Percentiles rank a stretch among this genome's conserved stretches.
phyloP scores from a whole-genome alignment of 2,888 invertebrate genomes.

The Temnothorax unifasciatus region DNA sequence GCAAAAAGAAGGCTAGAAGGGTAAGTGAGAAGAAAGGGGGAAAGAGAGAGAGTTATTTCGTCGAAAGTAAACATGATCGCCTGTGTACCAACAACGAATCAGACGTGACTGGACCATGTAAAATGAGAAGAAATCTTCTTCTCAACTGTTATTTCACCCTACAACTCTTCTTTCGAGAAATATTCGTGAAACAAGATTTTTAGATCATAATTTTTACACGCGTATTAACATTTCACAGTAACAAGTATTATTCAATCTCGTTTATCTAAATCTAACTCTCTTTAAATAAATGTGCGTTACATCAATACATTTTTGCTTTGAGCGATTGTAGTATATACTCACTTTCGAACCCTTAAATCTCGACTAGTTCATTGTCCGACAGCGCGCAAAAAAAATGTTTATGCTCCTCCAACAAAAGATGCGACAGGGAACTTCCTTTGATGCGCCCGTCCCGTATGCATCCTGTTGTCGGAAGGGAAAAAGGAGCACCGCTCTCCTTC shows the following conservation, averaged over 20 bases:
- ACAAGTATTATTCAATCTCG: background rate
- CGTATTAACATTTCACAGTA: background rate
- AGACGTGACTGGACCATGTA: background rate
- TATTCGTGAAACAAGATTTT: slow-evolving; percentile 1
- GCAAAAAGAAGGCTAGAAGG: slow-evolving; percentile 40
- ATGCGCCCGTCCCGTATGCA: slow-evolving; percentile 75
- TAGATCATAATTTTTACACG: background rate
- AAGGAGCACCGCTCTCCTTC: slow-evolving; percentile 60
- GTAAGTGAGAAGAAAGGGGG: slow-evolving; percentile 26
- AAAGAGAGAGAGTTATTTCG: slow-evolving; percentile 58
- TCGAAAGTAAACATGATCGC: slow-evolving; percentile 53
- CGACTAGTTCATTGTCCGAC: background rate
- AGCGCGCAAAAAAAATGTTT: slow-evolving; percentile 25
- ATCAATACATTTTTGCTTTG: background rate
- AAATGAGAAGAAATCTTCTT: background rate
- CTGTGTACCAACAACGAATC: slow-evolving; percentile 21
- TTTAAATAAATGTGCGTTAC: slow-evolving; percentile 10
- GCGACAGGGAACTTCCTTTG: slow-evolving; percentile 46
- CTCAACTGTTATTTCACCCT: background rate
- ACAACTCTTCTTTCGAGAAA: background rate
- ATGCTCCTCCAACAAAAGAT: slow-evolving; percentile 16
- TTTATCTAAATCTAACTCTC: background rate
- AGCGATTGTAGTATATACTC: background rate
- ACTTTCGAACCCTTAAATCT: slow-evolving; percentile 3
- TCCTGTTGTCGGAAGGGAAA: slow-evolving; percentile 76